These are phyloP conservation scores for Distichodus sexfasciatus DNA, from an alignment of 2,797 vertebrate genomes.

Conservation along the genomic window DNA sequence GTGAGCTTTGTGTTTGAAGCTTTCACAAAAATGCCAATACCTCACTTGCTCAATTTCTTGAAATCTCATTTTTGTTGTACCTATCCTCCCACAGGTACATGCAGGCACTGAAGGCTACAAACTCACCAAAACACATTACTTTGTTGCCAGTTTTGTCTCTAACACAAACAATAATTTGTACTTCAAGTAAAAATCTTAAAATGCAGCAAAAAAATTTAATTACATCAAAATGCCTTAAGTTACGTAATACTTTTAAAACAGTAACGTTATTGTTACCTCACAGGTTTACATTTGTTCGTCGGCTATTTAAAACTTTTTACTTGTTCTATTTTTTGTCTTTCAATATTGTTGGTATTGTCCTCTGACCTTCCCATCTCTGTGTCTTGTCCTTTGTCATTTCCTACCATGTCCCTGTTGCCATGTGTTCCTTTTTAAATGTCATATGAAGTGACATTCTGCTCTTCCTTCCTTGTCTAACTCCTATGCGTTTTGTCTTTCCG, in stretches of 20 bases:
- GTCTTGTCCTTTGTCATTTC: slow-evolving; percentile 15
- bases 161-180: too few species aligned
- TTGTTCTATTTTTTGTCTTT: slow-evolving; percentile 39
- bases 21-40: too few species aligned
- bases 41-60: too few species aligned
- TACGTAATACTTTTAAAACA: not conserved
- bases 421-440: slow-evolving; percentile 13
- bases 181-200: not conserved
- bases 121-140: too few species aligned
- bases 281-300: slow-evolving; percentile 25
- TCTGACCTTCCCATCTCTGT: slow-evolving; percentile 19
- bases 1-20: too few species aligned
- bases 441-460: slow-evolving; percentile 42
- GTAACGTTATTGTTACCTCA: slow-evolving; percentile 13
- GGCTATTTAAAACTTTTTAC: slow-evolving; percentile 22
- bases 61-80: too few species aligned
- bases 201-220: slow-evolving; percentile 63
- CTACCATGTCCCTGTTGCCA: slow-evolving; percentile 30
- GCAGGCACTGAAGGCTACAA: too few species aligned
- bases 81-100: too few species aligned
- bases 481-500: slow-evolving; percentile 17
- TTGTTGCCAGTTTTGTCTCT: too few species aligned
- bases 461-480: slow-evolving; percentile 52
- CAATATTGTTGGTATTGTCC: not conserved
- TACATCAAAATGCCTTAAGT: slow-evolving; percentile 11